Percentiles rank a stretch among this genome's conserved stretches.
Conservation (phyloP, 2,797 vertebrate genomes). For the Falco biarmicus region DNA sequence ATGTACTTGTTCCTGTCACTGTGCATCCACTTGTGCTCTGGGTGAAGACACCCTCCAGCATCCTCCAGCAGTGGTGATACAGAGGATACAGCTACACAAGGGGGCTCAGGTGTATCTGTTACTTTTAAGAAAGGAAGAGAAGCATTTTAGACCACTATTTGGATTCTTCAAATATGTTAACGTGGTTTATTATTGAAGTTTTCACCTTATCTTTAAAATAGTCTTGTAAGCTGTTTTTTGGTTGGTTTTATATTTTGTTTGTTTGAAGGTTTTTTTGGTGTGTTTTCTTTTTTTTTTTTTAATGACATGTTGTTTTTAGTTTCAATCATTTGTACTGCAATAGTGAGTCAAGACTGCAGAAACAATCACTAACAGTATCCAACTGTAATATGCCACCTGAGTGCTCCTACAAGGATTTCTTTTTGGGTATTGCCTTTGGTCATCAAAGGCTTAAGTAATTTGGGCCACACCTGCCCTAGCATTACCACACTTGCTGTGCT, state of each 20-base stretch:
- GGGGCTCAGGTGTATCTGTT: neutral
- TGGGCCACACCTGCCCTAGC: neutral
- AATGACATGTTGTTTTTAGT: neutral
- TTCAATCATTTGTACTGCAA: neutral
- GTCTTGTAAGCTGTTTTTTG: neutral
- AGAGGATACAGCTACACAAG: neutral
- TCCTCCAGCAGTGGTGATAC: neutral
- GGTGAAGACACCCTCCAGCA: neutral
- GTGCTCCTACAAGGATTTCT: neutral
- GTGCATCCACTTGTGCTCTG: neutral
- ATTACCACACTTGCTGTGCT: neutral
- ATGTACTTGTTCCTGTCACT: neutral
- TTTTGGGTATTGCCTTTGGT: neutral
- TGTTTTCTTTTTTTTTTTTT: no score
- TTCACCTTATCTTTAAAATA: neutral
- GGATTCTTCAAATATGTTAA: neutral
- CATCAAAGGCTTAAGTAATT: neutral
- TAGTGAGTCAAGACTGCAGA: neutral
- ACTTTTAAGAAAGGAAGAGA: neutral
- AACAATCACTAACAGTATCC: neutral
- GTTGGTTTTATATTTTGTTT: no score
- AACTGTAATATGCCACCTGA: neutral
- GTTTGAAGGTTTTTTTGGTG: no score
- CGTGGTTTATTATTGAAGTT: neutral
- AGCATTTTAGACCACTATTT: neutral